A percentile compares a stretch with the other conserved stretches of the same genome.
These are phyloP conservation scores for Amazona guildingii DNA, from an alignment of 2,113 vertebrate species.

Conservation along the genomic window DNA sequence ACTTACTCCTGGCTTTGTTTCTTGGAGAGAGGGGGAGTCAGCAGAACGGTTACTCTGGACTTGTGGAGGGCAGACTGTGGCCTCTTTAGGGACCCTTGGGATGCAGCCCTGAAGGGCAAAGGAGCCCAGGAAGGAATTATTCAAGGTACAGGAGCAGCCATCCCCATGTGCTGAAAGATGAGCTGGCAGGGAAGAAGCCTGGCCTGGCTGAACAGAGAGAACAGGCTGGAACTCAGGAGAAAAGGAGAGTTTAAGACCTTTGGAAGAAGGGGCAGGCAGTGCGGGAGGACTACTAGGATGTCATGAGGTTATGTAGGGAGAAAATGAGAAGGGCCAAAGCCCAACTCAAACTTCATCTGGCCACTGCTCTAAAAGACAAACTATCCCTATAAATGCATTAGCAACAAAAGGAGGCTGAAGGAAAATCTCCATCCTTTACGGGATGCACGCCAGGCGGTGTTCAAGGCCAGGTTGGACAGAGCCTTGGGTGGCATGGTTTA, in stretches of 20 bases:
- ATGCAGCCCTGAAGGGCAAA: neutral
- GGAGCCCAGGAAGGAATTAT: neutral
- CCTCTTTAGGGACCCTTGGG: neutral
- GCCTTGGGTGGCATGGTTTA: too few relatives aligned
- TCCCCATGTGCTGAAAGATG: neutral
- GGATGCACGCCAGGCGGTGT: accelerated
- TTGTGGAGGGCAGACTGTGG: neutral
- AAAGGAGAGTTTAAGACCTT: neutral
- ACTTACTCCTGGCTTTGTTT: neutral
- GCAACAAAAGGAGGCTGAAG: neutral
- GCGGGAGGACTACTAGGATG: neutral
- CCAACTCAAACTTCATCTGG: neutral
- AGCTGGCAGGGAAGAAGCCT: neutral
- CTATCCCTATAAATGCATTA: neutral
- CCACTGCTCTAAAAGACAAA: neutral
- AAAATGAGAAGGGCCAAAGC: neutral
- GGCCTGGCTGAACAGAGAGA: neutral
- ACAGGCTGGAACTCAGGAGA: neutral
- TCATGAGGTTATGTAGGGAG: neutral
- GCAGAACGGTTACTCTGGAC: neutral
- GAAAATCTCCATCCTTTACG: neutral
- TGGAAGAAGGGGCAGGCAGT: neutral
- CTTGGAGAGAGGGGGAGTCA: neutral
- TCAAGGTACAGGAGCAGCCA: neutral
- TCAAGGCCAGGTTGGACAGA: too few relatives aligned